These are phyloP conservation scores for Teleogryllus oceanicus DNA, from an alignment of 2,888 invertebrate genomes.

Conservation along the genomic window DNA sequence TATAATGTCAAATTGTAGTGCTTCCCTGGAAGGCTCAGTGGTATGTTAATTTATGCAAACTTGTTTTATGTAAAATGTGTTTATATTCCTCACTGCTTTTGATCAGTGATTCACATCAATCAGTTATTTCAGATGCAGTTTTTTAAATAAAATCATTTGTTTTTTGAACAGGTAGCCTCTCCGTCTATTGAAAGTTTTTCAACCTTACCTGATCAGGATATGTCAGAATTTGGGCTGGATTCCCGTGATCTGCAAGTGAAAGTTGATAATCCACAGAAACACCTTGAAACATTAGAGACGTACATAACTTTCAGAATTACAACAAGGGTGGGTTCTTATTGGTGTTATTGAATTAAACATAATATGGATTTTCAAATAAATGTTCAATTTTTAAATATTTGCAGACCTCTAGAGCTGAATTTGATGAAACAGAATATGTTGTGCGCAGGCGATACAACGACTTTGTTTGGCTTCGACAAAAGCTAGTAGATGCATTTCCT, in stretches of 20 bases:
- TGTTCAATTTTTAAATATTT: slow-evolving; percentile 30
- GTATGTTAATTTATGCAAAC: slow-evolving; percentile 28
- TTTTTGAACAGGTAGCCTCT: slow-evolving; percentile 52
- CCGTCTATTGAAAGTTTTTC: slow-evolving; percentile 60
- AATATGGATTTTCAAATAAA: background rate
- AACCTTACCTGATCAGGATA: slow-evolving; percentile 56
- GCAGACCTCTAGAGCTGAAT: slow-evolving; percentile 61
- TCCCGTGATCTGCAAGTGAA: slow-evolving; percentile 60
- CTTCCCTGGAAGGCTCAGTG: slow-evolving; percentile 38
- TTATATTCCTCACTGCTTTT: background rate
- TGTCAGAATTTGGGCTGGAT: slow-evolving; percentile 55
- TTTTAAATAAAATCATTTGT: too few relatives aligned
- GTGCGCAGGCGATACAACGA: slow-evolving; percentile 69
- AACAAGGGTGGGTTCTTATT: slow-evolving; percentile 53
- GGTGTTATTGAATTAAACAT: too few relatives aligned
- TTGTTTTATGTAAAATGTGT: background rate
- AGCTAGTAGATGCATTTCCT: slow-evolving; percentile 61
- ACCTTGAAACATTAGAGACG: slow-evolving; percentile 66
- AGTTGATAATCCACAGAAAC: slow-evolving; percentile 71
- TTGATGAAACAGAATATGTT: slow-evolving; percentile 59
- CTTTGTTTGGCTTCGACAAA: slow-evolving; percentile 65
- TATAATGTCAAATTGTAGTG: slow-evolving; percentile 38
- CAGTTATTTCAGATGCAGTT: background rate
- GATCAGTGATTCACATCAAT: background rate
- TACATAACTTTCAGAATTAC: slow-evolving; percentile 66